Percentiles rank a stretch among this genome's conserved stretches.
Conservation (phyloP, 2,888 invertebrate genomes). For the Eutolmus rufibarbis region DNA sequence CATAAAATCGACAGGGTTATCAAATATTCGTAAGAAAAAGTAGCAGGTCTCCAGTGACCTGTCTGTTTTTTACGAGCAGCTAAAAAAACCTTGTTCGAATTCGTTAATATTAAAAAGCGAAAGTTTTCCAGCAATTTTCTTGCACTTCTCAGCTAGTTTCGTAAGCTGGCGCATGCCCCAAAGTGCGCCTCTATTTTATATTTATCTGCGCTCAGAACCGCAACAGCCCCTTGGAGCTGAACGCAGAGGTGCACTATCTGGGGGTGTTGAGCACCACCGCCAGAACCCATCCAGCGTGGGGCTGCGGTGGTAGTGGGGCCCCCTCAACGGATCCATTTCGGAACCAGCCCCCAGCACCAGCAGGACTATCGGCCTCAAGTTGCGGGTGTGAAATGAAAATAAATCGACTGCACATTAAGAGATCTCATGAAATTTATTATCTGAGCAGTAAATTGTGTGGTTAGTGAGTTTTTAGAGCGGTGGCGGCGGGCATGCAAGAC, state of each 20-base stretch:
- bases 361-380: neutral
- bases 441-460: slow-evolving; percentile 29
- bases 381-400: slow-evolving; percentile 33
- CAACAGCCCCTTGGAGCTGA: neutral
- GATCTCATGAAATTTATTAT: slow-evolving; percentile 33
- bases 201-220: neutral
- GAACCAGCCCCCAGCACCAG: neutral
- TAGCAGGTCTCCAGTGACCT: neutral
- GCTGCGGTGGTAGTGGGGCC: neutral
- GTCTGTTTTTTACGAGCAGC: neutral
- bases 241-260: neutral
- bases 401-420: slow-evolving; percentile 32
- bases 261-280: neutral
- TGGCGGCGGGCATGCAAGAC: neutral
- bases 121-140: neutral
- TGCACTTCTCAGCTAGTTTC: neutral
- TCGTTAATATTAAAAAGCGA: neutral
- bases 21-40: neutral
- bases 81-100: neutral
- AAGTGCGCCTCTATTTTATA: neutral
- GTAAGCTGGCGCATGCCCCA: neutral
- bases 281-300: neutral
- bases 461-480: slow-evolving; percentile 2
- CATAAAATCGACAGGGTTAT: neutral
- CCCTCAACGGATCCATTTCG: neutral